These are phyloP conservation scores for Vireo altiloquus DNA, from an alignment of 2,113 vertebrate species.

Conservation along the genomic window DNA sequence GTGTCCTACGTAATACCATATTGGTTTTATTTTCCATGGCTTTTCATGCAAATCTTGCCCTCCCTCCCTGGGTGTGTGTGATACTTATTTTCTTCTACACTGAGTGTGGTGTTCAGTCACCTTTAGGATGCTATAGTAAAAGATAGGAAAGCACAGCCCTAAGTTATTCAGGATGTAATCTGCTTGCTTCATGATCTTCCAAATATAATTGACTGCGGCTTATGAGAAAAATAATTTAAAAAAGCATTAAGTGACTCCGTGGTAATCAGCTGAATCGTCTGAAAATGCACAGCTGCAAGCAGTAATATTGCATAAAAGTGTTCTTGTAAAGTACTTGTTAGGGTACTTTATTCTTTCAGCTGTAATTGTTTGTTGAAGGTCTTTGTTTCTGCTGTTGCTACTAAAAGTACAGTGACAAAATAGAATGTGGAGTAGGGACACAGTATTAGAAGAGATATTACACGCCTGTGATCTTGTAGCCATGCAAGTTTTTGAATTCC, in stretches of 20 bases:
- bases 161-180: background rate
- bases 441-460: conserved; percentile 35
- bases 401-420: conserved; percentile 41
- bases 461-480: conserved; percentile 33
- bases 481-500: conserved; percentile 49
- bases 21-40: background rate
- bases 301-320: background rate
- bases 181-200: conserved; percentile 11
- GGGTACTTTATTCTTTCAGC: background rate
- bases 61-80: background rate
- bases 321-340: conserved; percentile 11
- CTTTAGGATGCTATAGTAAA: background rate
- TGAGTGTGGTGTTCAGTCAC: background rate
- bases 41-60: background rate
- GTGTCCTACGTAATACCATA: background rate
- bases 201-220: conserved; percentile 36
- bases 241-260: conserved; percentile 22
- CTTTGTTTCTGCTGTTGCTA: conserved; percentile 42
- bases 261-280: conserved; percentile 1
- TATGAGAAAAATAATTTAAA: conserved; percentile 36
- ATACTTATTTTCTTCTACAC: background rate
- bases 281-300: conserved; percentile 61
- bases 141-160: background rate
- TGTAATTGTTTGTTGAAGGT: background rate
- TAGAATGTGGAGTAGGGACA: background rate